Conservation (phyloP, 2,797 vertebrate genomes). For the Falco berigora region DNA sequence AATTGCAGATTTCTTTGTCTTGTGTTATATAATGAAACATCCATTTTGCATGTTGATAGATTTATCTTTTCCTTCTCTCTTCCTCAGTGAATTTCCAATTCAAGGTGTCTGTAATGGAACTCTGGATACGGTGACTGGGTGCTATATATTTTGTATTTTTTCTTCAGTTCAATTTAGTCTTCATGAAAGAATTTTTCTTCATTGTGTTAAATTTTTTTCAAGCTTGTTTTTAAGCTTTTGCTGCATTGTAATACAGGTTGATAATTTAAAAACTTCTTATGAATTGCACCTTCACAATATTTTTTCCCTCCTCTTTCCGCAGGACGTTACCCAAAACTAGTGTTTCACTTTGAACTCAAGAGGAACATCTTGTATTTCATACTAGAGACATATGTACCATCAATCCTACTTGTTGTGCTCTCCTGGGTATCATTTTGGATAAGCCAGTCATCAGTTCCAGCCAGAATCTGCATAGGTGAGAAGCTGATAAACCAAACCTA, state of each 20-base stretch:
- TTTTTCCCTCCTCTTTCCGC: not conserved
- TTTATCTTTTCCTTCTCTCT: not conserved
- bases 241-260: not conserved
- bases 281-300: not conserved
- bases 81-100: not conserved
- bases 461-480: slow-evolving; percentile 89
- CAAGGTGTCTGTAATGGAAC: not conserved
- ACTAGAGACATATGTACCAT: slow-evolving; percentile 89
- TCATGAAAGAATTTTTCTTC: not conserved
- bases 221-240: not conserved
- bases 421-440: slow-evolving; percentile 96
- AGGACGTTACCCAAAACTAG: slow-evolving; percentile 86
- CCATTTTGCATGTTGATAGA: not conserved
- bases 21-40: not conserved
- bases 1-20: not conserved
- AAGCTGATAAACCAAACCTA: not conserved
- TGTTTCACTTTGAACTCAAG: slow-evolving; percentile 90
- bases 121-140: not conserved
- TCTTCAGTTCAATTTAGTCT: not conserved
- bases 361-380: slow-evolving; percentile 92
- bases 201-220: not conserved
- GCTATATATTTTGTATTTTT: not conserved
- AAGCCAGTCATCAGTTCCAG: slow-evolving; percentile 88
- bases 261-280: not conserved
- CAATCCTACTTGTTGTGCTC: slow-evolving; percentile 87